Evolutionary conservation across 2,113 vertebrate genomes (phyloP).

Genomic region (Cavia porcellus): DNA sequence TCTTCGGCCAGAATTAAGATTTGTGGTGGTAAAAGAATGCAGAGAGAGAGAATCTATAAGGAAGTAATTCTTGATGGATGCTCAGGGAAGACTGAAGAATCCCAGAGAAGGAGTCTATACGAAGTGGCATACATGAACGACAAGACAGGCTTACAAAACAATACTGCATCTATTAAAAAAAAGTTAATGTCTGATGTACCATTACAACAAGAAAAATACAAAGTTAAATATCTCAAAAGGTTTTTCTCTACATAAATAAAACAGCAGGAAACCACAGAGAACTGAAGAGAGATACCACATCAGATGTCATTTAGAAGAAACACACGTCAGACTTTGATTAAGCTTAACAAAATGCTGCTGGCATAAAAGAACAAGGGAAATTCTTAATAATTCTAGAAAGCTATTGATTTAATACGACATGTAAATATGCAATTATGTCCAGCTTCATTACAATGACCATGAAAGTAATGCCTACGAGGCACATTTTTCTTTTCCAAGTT

Average conservation of each 20-base stretch:
- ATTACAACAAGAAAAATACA: conserved; percentile 77
- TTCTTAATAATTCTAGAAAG: conserved; percentile 53
- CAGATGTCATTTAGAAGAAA: conserved; percentile 87
- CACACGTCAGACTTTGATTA: conserved; percentile 84
- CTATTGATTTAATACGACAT: not conserved
- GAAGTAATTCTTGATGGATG: not conserved
- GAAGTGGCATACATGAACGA: conserved; percentile 29
- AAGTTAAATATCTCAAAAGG: conserved; percentile 81
- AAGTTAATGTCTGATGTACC: conserved; percentile 60
- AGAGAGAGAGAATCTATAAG: not conserved
- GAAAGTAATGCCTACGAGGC: not conserved
- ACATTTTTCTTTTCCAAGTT: conserved; percentile 43
- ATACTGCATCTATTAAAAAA: conserved; percentile 14
- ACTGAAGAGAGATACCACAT: conserved; percentile 87
- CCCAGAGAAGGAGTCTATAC: not conserved
- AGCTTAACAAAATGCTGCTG: conserved; percentile 74
- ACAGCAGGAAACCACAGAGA: conserved; percentile 91
- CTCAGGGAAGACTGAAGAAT: not conserved
- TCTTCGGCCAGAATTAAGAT: not conserved
- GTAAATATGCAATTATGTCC: not conserved
- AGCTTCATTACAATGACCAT: not conserved
- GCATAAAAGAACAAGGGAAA: conserved; percentile 76
- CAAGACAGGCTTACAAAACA: not conserved
- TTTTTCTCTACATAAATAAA: conserved; percentile 85
- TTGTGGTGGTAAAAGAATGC: not conserved